A percentile compares a stretch with the other conserved stretches of the same genome.
phyloP scores from a whole-genome alignment of 1,140 invertebrate species.

The Aphelenchoides fujianensis region DNA sequence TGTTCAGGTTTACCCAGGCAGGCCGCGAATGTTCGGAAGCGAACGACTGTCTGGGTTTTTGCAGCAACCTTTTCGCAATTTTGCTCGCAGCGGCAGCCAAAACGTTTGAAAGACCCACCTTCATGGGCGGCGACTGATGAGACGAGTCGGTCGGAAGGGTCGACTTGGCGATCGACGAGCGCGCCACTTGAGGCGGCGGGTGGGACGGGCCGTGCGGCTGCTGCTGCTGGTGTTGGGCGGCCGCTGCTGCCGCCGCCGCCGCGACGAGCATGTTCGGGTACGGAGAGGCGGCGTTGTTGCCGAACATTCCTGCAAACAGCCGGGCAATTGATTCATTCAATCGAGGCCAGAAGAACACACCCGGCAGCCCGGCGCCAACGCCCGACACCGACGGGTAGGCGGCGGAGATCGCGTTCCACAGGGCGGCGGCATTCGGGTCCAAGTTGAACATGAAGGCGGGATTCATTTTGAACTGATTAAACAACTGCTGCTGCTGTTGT shows the following conservation, averaged over 20 bases:
- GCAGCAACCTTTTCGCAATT: not conserved
- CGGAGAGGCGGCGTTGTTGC: not conserved
- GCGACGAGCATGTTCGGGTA: not conserved
- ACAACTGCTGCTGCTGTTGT: slow-evolving; percentile 2
- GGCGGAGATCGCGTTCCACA: not conserved
- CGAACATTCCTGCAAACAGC: not conserved
- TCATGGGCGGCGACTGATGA: slow-evolving; percentile 46
- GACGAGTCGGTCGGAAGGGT: slow-evolving; percentile 23
- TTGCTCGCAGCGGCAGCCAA: not conserved
- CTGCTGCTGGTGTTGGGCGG: slow-evolving; percentile 9
- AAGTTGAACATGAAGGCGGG: not conserved
- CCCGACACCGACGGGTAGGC: not conserved
- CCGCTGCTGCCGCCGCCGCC: slow-evolving; percentile 4
- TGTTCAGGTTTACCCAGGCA: not conserved
- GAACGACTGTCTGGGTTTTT: not conserved
- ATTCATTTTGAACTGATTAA: slow-evolving; percentile 12
- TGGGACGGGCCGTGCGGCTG: not conserved
- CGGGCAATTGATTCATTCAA: not conserved
- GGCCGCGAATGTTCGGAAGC: not conserved
- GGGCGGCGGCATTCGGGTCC: slow-evolving; percentile 2
- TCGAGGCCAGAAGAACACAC: not conserved
- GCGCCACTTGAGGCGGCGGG: not conserved
- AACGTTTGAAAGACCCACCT: slow-evolving; percentile 26
- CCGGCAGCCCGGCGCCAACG: not conserved
- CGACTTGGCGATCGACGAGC: slow-evolving; percentile 9